Percentiles rank a stretch among this genome's conserved stretches.
Conservation (phyloP, 2,888 invertebrate species). For the Perithous albicinctus region DNA sequence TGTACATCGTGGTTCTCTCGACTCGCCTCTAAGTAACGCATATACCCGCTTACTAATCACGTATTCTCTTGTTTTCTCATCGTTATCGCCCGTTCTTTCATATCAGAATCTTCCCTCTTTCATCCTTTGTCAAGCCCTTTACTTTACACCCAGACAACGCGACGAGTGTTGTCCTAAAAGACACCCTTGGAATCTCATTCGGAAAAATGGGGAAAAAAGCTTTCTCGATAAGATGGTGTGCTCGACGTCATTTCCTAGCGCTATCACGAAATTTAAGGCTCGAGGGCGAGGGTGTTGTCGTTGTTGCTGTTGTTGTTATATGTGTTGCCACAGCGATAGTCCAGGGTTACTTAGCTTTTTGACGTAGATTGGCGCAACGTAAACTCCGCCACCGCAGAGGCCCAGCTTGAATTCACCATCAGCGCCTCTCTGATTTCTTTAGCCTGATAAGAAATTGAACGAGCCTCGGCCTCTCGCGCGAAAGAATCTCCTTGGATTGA, state of each 20-base stretch:
- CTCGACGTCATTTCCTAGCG: slow-evolving; percentile 19
- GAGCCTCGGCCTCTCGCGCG: slow-evolving; percentile 39
- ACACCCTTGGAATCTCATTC: not conserved
- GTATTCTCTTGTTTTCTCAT: slow-evolving; percentile 52
- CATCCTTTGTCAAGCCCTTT: not conserved
- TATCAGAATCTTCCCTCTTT: not conserved
- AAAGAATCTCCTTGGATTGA: not conserved
- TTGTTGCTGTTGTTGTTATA: slow-evolving; percentile 7
- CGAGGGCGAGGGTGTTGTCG: not conserved
- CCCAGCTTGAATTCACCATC: not conserved
- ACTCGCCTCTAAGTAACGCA: slow-evolving; percentile 23
- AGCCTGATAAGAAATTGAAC: slow-evolving; percentile 57
- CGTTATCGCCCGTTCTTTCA: slow-evolving; percentile 28
- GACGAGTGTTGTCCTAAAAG: not conserved
- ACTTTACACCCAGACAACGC: not conserved
- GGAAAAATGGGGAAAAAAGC: slow-evolving; percentile 11
- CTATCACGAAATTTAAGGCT: slow-evolving; percentile 53
- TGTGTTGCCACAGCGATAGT: slow-evolving; percentile 33
- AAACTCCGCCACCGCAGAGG: not conserved
- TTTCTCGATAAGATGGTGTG: slow-evolving; percentile 24
- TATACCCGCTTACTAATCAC: slow-evolving; percentile 58
- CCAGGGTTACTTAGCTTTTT: slow-evolving; percentile 33
- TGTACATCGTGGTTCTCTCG: not conserved
- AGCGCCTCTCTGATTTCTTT: slow-evolving; percentile 42
- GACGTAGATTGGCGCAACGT: slow-evolving; percentile 55